Conservation (phyloP, 2,888 invertebrate genomes). For the Ochropacha duplaris region DNA sequence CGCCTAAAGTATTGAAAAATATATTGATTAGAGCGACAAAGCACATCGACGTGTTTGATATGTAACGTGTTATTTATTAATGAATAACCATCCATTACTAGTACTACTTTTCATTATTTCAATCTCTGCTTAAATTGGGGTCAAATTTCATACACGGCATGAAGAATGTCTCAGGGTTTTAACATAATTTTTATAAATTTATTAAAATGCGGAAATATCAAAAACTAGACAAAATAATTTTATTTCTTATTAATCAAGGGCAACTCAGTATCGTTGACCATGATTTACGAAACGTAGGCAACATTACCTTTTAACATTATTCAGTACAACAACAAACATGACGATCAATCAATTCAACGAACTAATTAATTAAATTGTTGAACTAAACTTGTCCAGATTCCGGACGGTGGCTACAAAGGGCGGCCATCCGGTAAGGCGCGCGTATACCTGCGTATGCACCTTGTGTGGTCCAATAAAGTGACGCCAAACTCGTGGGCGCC, state of each 20-base stretch:
- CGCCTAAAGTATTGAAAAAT: neutral
- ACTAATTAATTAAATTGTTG: constrained; percentile 27
- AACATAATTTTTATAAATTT: too few relatives aligned
- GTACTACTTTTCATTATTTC: too few relatives aligned
- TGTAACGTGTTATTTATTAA: too few relatives aligned
- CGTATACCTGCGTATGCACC: constrained; percentile 51
- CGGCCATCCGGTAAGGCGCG: constrained; percentile 19
- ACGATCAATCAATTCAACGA: constrained; percentile 4
- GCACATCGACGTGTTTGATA: neutral
- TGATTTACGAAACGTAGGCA: neutral
- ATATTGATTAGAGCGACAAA: neutral
- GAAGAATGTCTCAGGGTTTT: too few relatives aligned
- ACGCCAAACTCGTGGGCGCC: constrained; percentile 25
- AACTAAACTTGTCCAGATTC: constrained; percentile 17
- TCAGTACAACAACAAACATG: neutral
- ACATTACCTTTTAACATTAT: neutral
- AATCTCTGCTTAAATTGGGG: too few relatives aligned
- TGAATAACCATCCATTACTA: too few relatives aligned
- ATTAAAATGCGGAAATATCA: neutral
- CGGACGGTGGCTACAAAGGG: constrained; percentile 16
- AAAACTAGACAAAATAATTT: neutral
- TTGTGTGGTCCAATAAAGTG: constrained; percentile 57
- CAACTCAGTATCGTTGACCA: neutral
- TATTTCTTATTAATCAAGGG: neutral
- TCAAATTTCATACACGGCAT: too few relatives aligned